Conservation (phyloP, 2,888 invertebrate species). For the Leptothorax acervorum region DNA sequence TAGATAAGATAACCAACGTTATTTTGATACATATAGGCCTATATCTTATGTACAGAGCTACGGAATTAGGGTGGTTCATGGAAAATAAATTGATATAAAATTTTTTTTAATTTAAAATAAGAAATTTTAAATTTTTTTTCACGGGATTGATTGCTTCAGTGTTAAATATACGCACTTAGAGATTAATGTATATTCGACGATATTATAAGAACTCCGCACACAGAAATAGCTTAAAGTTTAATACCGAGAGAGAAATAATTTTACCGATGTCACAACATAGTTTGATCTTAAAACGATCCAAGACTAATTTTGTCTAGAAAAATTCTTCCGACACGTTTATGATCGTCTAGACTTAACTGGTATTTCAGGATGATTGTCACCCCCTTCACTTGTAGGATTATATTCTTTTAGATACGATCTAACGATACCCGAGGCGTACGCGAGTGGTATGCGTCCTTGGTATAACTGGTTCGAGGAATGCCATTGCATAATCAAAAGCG, state of each 20-base stretch:
- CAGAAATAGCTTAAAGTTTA: background rate
- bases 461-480: constrained; percentile 75
- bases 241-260: background rate
- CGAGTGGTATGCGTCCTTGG: constrained; percentile 71
- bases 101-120: background rate
- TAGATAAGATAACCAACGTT: background rate
- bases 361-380: constrained; percentile 25
- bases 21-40: background rate
- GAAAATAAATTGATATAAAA: background rate
- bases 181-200: background rate
- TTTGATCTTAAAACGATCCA: background rate
- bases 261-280: background rate
- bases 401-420: constrained; percentile 30
- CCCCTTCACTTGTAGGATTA: constrained; percentile 28
- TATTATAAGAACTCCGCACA: background rate
- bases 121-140: background rate
- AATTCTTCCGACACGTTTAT: background rate
- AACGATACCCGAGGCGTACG: constrained; percentile 33
- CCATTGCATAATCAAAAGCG: constrained; percentile 71
- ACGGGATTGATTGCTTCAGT: background rate
- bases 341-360: background rate
- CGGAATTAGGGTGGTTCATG: background rate
- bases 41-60: background rate
- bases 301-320: background rate
- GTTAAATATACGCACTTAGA: background rate